Percentiles rank a stretch among this genome's conserved stretches.
Conservation (phyloP, 2,888 invertebrate species). For the Chrysolina oricalcia region DNA sequence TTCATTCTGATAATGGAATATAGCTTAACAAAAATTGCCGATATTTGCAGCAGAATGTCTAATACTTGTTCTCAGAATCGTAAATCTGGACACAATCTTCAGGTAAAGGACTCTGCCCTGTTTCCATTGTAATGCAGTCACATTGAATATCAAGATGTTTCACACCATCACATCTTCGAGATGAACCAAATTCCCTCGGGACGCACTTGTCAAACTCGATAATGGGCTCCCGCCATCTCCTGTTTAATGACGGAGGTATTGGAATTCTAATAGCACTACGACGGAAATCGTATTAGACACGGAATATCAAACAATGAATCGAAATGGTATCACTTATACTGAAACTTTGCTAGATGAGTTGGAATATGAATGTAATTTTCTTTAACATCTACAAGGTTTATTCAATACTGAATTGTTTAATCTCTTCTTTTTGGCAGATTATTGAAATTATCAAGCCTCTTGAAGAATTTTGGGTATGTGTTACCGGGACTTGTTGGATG, state of each 20-base stretch:
- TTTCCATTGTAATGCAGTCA: conserved; percentile 54
- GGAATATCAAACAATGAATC: not conserved
- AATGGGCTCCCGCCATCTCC: conserved; percentile 47
- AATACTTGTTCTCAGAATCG: too few species aligned
- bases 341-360: too few species aligned
- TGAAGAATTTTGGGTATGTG: too few species aligned
- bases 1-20: too few species aligned
- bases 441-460: too few species aligned
- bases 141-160: conserved; percentile 52
- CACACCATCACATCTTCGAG: conserved; percentile 40
- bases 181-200: conserved; percentile 37
- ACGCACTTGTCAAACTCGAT: conserved; percentile 54
- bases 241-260: conserved; percentile 35
- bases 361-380: too few species aligned
- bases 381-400: too few species aligned
- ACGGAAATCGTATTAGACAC: not conserved
- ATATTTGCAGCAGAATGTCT: too few species aligned
- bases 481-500: too few species aligned
- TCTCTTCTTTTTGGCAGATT: too few species aligned
- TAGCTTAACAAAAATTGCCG: too few species aligned
- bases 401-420: too few species aligned
- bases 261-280: conserved; percentile 32
- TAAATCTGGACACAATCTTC: not conserved
- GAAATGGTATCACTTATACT: not conserved
- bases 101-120: conserved; percentile 31